Evolutionary conservation across 2,888 invertebrate genomes (phyloP).

Genomic region (Leucoma salicis): DNA sequence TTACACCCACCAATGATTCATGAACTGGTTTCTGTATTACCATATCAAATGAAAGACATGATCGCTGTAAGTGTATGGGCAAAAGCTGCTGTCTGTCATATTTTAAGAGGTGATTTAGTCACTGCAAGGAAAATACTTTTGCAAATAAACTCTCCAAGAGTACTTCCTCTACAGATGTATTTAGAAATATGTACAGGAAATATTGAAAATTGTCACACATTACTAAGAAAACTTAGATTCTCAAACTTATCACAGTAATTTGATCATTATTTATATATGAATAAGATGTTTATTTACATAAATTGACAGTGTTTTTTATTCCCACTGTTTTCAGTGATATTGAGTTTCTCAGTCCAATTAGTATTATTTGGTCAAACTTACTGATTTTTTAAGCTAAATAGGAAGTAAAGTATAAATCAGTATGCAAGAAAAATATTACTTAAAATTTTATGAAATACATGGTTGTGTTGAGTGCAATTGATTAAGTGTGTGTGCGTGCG

Average conservation of each 20-base stretch:
- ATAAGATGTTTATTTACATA: conserved; percentile 23
- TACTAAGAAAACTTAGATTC: conserved; percentile 67
- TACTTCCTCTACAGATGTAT: conserved; percentile 79
- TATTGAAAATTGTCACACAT: conserved; percentile 73
- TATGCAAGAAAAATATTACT: too few species aligned
- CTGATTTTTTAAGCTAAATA: too few species aligned
- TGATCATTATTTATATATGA: conserved; percentile 23
- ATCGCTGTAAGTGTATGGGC: conserved; percentile 78
- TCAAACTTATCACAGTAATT: conserved; percentile 51
- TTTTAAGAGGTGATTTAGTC: conserved; percentile 68
- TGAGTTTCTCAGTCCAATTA: too few species aligned
- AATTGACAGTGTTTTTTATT: background rate
- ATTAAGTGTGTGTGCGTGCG: too few species aligned
- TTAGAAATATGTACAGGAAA: conserved; percentile 80
- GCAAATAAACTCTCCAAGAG: conserved; percentile 73
- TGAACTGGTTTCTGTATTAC: conserved; percentile 69
- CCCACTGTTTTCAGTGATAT: background rate
- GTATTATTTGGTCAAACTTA: too few species aligned
- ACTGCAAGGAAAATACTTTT: conserved; percentile 73
- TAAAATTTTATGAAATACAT: too few species aligned
- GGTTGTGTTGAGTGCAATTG: too few species aligned
- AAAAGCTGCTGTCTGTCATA: conserved; percentile 77
- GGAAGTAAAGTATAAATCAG: too few species aligned
- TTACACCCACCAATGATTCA: conserved; percentile 89
- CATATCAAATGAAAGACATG: conserved; percentile 70